Evolutionary conservation across 1,140 invertebrate genomes (phyloP), one percentile per base, ranked within the genome.

Genomic region (Acyrthosiphon pisum): DNA sequence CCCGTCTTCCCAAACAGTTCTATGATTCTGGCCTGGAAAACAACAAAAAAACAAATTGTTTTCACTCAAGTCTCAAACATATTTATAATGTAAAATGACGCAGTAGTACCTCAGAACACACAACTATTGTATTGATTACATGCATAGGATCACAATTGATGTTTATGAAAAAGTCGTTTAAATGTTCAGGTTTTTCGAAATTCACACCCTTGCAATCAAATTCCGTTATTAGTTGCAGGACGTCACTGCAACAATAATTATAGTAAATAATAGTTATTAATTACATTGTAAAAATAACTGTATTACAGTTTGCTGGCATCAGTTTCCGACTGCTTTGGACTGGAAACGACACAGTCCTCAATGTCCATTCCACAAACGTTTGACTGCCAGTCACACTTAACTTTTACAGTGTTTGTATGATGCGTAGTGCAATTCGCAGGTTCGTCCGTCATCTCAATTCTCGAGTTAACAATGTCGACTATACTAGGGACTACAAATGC

Each of bases 21-120:
- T 37, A 92, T 23, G 22, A 83, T 83, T 83, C 50, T 92, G 6
- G 90, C 90, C 90, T 92, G n/a, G 81, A 92, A 92, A n/a, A 48
- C 23, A 35, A n/a, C n/a, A 83, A 53, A 56, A 53, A 56, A 53
- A 14, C 0, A 44, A 56, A 44, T 41, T 90, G 30, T 14, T 68
- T 11, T 30, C 30, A 68, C 53, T 76, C 9, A 41, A 41, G 14
- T 14, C 48, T 50, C 20, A 53, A n/a, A 2, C 6, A 68, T 18
- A 68, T n/a, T 37, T 18, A 60, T 8, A 56, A 23, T 23, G 3
- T 8, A 56, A 8, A 14, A 53, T n/a, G 20, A 90, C 9, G n/a
- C 14, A 20, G 7, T n/a, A 20, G 7, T 68, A 90, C 89, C 89
- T 90, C 89, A 0, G 89, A 90, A 46, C 37, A 60, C 11, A 90